Base-by-base conservation (phyloP, 2,113 vertebrate species). In the Stigmatopora argus region DNA sequence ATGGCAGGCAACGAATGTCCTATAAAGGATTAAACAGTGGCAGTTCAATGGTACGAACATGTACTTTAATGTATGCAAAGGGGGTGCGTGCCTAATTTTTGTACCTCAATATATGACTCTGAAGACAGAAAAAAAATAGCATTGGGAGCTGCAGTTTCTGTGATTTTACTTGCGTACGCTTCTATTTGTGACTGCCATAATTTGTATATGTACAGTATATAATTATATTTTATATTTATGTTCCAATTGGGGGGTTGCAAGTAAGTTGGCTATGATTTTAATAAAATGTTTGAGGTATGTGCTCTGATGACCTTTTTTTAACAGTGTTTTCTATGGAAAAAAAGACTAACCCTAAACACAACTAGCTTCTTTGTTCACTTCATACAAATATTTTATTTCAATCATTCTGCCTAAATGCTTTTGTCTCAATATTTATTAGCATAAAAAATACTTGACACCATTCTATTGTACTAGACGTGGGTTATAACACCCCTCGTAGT, bases 191-290 rank as follows among this genome's bases (percentile, higher is more conserved):
- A 86, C 78, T 86, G 83, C 87, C 87, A 82, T 82, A 77, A 83
- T 82, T 82, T 87, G 83, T 89, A 87, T 72, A 85, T 86, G 83
- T 77, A 80, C 53, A 31, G 23, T 81, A 83, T 84, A 79, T 83
- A 80, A 78, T 81, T 85, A 78, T 83, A 82, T 88, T 91, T 90
- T 91, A 81, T 92, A 90, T 90, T 90, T 90, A 89, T 90, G 86
- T 89, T 89, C 81, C 76, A 66, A 86, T 76, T 67, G 59, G 72
- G n/a, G 80, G 80, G 84, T 80, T 75, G 64, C 80, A 73, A 71
- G 69, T 65, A 71, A 81, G 71, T 85, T 66, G 73, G 77, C 72
- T 71, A 75, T 86, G 86, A 83, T 91, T 91, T 90, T 86, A 91
- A 91, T 91, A 91, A 91, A 59, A 91, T 84, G 85, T 70, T 69